phyloP scores from a whole-genome alignment of 2,113 vertebrate genomes.

The Chlorodrepanis virens region DNA sequence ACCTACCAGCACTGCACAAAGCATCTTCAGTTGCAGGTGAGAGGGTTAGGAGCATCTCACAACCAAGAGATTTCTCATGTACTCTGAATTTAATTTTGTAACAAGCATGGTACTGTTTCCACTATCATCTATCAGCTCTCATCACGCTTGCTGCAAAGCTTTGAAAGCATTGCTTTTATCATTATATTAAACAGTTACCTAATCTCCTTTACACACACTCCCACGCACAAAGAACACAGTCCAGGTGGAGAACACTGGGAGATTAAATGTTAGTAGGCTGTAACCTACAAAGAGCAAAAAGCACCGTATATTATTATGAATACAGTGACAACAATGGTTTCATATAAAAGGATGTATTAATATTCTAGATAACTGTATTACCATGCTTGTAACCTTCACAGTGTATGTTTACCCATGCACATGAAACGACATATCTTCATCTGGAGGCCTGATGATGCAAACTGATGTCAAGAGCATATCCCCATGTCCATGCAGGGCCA shows the following conservation, averaged over 20 bases:
- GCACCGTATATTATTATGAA: not conserved
- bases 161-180: not conserved
- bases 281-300: not conserved
- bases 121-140: not conserved
- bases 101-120: not conserved
- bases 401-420: not conserved
- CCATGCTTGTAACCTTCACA: not conserved
- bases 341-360: not conserved
- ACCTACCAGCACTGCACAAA: not conserved
- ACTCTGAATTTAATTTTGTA: not conserved
- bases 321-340: not conserved
- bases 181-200: not conserved
- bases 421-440: not conserved
- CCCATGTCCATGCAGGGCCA: not conserved
- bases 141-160: not conserved
- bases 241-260: not conserved
- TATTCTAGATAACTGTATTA: not conserved
- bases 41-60: not conserved
- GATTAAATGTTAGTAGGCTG: not conserved
- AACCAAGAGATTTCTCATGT: not conserved
- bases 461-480: not conserved
- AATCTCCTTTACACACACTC: not conserved
- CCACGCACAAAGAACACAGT: not conserved
- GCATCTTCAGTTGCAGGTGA: not conserved
- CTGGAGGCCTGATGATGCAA: not conserved